Evolutionary conservation across 2,888 invertebrate genomes (phyloP), one percentile per base, ranked within the genome.

Genomic region (Barypeithes pellucidus): DNA sequence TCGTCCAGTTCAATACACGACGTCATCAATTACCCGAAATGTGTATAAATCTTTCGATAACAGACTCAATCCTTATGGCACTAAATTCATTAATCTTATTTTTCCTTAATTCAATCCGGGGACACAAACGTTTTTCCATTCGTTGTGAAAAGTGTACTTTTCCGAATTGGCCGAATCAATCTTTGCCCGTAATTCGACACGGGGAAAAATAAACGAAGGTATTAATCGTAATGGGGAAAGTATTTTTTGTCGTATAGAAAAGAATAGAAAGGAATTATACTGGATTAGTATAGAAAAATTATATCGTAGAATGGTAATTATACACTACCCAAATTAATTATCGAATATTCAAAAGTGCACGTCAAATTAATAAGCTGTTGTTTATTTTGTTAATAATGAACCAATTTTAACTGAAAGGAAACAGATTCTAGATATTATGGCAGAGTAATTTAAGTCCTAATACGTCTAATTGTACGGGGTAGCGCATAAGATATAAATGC

Each of bases 21-120:
- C 20, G 67, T 61, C 72, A 72, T 72, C 72, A 72, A 72, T 71
- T 45, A 8, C 7, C 11, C n/a, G 16, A 63, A 70, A 70, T 52
- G 61, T 50, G 70, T 70, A 29, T 54, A 65, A 71, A 71, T 66
- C 43, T 52, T 52, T 29, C 65, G 72, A 72, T 72, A 72, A 72
- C 52, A 36, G 43, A 52, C 50, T 45, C 65, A 14, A 65, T 71
- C 65, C 57, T 71, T 47, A 71, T 61, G 72, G 60, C 47, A 20
- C 65, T 47, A 67, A 72, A 72, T 72, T 72, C 72, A 72, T 72
- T 72, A 72, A 72, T 72, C 72, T 72, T 29, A 29, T 29, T 67
- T 50, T 36, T 36, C 72, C 63, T 72, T 72, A 72, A 72, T 72
- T 72, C 72, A 72, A 72, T 72, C 61, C 67, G 57, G 39, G 67